phyloP scores from a whole-genome alignment of 2,113 vertebrate genomes.

The Craseonycteris thonglongyai region DNA sequence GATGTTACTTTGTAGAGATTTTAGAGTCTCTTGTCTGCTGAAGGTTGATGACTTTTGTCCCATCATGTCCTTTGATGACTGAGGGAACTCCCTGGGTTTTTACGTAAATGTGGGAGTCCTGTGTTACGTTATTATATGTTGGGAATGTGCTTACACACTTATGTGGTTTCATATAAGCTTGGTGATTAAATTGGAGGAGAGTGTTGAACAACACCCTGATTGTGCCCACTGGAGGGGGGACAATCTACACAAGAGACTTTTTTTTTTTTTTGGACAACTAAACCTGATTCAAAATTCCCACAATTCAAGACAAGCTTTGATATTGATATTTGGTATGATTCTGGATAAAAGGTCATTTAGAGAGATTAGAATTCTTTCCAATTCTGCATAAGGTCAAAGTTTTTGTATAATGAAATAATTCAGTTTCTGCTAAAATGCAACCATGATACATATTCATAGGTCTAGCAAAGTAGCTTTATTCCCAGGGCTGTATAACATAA shows the following conservation, averaged over 20 bases:
- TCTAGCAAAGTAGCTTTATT: neutral
- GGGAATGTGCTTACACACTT: neutral
- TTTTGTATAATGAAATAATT: constrained; percentile 2
- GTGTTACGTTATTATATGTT: neutral
- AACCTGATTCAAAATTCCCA: neutral
- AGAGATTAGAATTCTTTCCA: constrained; percentile 20
- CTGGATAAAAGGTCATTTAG: neutral
- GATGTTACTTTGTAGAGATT: neutral
- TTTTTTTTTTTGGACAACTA: neutral
- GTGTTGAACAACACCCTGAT: neutral
- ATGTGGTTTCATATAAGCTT: neutral
- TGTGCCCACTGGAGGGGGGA: neutral
- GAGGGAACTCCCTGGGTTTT: neutral
- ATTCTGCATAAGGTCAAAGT: neutral
- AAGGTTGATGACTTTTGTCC: neutral
- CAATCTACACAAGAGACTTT: neutral
- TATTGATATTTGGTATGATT: neutral
- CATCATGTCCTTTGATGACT: neutral
- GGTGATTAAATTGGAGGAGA: neutral
- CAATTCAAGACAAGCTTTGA: neutral
- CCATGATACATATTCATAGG: neutral
- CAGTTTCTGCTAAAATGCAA: neutral
- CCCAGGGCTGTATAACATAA: neutral
- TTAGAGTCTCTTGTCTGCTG: neutral
- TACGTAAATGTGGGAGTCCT: rapidly evolving